A percentile compares a stretch with the other conserved stretches of the same genome.
Conservation (phyloP, 2,888 invertebrate genomes). For the Aleiodes leptofemur region DNA sequence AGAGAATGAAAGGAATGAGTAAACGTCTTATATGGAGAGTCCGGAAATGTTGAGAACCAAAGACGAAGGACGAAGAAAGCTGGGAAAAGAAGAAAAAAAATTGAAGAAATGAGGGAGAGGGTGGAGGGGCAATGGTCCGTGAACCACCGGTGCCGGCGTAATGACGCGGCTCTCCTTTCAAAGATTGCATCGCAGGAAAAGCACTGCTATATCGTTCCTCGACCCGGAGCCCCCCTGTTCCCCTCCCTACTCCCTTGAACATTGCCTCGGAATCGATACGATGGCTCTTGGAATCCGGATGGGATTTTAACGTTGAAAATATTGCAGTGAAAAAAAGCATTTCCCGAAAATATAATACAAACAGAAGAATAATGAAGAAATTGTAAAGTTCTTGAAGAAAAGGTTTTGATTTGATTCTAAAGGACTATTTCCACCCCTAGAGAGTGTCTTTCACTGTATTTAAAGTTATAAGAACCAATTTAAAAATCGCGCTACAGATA, state of each 20-base stretch:
- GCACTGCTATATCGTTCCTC: constrained; percentile 55
- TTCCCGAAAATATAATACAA: constrained; percentile 9
- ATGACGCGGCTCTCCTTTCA: constrained; percentile 75
- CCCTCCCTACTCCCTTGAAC: constrained; percentile 59
- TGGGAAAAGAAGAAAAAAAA: constrained; percentile 59
- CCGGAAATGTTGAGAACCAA: constrained; percentile 53
- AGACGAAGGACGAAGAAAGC: constrained; percentile 43
- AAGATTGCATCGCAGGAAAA: constrained; percentile 75
- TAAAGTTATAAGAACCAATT: constrained; percentile 74
- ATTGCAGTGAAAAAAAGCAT: constrained; percentile 61
- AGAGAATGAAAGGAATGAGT: constrained; percentile 56
- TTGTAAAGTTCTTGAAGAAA: constrained; percentile 55
- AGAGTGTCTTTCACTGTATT: constrained; percentile 58
- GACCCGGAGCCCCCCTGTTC: constrained; percentile 56
- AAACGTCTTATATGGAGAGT: constrained; percentile 59
- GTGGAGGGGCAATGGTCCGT: constrained; percentile 73
- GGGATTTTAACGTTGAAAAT: constrained; percentile 67
- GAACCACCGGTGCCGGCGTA: constrained; percentile 72
- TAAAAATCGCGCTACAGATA: constrained; percentile 68
- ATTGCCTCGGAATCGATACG: constrained; percentile 66
- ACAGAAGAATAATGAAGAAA: too few species aligned
- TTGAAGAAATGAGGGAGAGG: constrained; percentile 54
- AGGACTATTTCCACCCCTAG: constrained; percentile 40
- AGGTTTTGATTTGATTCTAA: constrained; percentile 66
- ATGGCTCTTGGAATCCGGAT: constrained; percentile 67